These are phyloP conservation scores for Enteromius treurensis DNA, from an alignment of 2,797 vertebrate genomes.

Conservation along the genomic window DNA sequence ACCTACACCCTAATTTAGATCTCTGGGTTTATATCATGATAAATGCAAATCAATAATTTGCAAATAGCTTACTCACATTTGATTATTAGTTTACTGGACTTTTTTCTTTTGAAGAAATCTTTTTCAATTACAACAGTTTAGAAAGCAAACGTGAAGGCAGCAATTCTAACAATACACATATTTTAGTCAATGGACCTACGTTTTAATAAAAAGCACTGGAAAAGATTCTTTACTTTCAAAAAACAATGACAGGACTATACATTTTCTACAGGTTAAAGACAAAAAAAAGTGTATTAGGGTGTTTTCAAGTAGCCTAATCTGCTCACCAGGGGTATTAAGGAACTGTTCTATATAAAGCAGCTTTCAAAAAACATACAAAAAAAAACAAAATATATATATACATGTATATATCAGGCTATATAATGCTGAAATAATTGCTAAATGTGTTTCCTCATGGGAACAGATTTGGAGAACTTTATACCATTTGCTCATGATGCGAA, in stretches of 20 bases:
- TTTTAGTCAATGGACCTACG: background rate
- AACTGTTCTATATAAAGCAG: background rate
- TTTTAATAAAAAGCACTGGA: background rate
- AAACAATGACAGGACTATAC: background rate
- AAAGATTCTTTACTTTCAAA: background rate
- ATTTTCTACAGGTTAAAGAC: background rate
- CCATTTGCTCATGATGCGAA: too few species aligned
- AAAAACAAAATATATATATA: too few species aligned
- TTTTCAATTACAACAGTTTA: slow-evolving; percentile 23
- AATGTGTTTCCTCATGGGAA: too few species aligned
- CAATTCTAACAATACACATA: background rate
- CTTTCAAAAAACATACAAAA: too few species aligned
- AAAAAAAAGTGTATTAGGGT: background rate
- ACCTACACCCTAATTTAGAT: background rate
- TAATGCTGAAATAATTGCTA: too few species aligned
- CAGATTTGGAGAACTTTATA: too few species aligned
- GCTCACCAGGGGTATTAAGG: background rate
- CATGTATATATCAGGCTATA: too few species aligned
- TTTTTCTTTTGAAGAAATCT: slow-evolving; percentile 51
- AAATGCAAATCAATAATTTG: background rate
- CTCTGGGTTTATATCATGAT: background rate
- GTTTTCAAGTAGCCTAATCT: background rate
- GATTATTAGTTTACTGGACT: background rate
- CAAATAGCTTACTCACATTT: background rate
- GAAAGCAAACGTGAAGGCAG: background rate